Evolutionary conservation across 2,797 vertebrate genomes (phyloP).

Genomic region (Pangasius macronema): DNA sequence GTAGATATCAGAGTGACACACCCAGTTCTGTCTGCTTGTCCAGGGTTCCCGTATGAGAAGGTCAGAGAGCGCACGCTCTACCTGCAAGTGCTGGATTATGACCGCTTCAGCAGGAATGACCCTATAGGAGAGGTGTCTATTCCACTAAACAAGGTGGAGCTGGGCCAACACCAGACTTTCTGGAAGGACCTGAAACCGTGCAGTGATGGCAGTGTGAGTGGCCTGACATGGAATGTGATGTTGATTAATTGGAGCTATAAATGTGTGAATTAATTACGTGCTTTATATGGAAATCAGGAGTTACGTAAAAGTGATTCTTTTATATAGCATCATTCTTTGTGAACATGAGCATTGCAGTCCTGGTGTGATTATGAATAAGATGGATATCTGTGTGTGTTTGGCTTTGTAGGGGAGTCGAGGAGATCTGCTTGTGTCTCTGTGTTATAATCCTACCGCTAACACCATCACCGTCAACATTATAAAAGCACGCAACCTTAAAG

Average conservation of each 20-base stretch:
- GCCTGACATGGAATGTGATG: neutral
- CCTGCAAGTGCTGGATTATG: conserved; percentile 97
- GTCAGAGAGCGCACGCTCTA: conserved; percentile 96
- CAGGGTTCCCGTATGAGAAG: conserved; percentile 99
- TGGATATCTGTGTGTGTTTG: conserved; percentile 53
- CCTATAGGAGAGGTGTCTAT: conserved; percentile 98
- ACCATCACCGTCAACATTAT: conserved; percentile 98
- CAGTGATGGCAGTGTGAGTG: conserved; percentile 95
- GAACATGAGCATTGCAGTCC: conserved; percentile 46
- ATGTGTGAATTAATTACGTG: neutral
- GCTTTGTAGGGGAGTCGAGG: conserved; percentile 87
- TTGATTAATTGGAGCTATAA: neutral
- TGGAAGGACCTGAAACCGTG: conserved; percentile 99
- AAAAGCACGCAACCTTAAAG: conserved; percentile 99
- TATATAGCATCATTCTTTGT: conserved; percentile 11
- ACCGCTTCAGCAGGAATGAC: conserved; percentile 98
- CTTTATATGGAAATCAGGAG: neutral
- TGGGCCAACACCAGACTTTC: conserved; percentile 96
- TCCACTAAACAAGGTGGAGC: conserved; percentile 96
- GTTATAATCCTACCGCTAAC: conserved; percentile 98
- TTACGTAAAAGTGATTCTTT: neutral
- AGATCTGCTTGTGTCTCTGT: conserved; percentile 90
- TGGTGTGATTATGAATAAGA: conserved; percentile 41
- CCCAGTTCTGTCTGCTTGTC: conserved; percentile 6
- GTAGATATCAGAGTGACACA: neutral